Evolutionary conservation across 2,113 vertebrate genomes (phyloP).

Genomic region (Lophotis ruficrista): DNA sequence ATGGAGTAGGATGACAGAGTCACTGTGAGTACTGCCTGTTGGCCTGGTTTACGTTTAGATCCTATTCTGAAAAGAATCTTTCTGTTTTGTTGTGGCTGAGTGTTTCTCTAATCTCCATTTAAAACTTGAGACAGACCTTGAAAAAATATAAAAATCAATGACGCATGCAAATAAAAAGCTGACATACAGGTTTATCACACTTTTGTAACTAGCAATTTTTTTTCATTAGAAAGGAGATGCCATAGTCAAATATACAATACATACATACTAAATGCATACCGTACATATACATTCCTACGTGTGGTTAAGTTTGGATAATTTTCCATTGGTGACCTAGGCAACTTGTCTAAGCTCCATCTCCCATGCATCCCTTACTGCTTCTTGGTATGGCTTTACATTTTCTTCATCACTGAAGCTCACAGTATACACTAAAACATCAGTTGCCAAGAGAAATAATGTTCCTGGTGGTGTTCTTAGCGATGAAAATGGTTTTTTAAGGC

Average conservation of each 20-base stretch:
- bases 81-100: background rate
- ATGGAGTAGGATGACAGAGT: background rate
- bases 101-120: background rate
- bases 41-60: background rate
- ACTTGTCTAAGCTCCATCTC: background rate
- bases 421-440: background rate
- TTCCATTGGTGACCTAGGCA: background rate
- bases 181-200: background rate
- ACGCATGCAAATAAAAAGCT: background rate
- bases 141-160: background rate
- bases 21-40: background rate
- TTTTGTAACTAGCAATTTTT: background rate
- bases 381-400: background rate
- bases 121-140: background rate
- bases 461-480: conserved; percentile 12
- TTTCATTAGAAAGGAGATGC: background rate
- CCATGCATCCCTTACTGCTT: background rate
- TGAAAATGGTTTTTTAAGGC: background rate
- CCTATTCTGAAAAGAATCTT: background rate
- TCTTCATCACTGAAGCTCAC: background rate
- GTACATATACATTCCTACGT: background rate
- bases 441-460: conserved; percentile 29
- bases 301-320: background rate
- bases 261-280: background rate
- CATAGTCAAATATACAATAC: background rate